These are phyloP conservation scores for Diorhabda sublineata DNA, from an alignment of 1,140 invertebrate species.

Conservation along the genomic window DNA sequence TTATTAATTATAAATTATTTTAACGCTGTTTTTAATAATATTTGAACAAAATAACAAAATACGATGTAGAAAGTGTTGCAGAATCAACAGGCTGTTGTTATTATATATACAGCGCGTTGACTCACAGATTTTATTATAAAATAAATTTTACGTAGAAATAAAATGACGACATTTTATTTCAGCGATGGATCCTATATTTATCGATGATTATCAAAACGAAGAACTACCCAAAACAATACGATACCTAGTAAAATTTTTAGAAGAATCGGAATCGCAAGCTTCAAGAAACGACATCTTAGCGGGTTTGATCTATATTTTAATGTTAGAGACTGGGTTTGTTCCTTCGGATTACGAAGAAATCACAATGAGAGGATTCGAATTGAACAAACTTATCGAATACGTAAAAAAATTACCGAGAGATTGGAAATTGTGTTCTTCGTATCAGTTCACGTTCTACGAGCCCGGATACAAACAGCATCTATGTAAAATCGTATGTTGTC, in stretches of 20 bases:
- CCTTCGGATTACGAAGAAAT: slow-evolving; percentile 24
- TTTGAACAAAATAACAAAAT: no score
- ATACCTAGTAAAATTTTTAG: slow-evolving; percentile 28
- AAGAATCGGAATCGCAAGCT: slow-evolving; percentile 12
- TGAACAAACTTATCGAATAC: slow-evolving; percentile 26
- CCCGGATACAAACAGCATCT: slow-evolving; percentile 20
- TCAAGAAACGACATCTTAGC: slow-evolving; percentile 37
- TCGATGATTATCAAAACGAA: slow-evolving; percentile 36
- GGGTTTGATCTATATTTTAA: slow-evolving; percentile 39
- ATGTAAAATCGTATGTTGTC: slow-evolving; percentile 29
- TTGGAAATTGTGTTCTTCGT: slow-evolving; percentile 28
- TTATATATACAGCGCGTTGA: slow-evolving; percentile 9
- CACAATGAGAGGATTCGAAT: slow-evolving; percentile 31
- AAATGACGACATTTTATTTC: slow-evolving; percentile 30
- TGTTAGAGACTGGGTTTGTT: slow-evolving; percentile 42
- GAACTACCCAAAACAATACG: slow-evolving; percentile 27
- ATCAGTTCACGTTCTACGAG: slow-evolving; percentile 29
- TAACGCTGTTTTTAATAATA: no score
- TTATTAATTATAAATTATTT: no score
- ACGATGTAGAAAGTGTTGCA: neutral
- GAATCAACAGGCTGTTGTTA: slow-evolving; percentile 37
- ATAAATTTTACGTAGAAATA: no score
- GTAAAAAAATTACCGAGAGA: slow-evolving; percentile 23
- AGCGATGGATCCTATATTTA: slow-evolving; percentile 37
- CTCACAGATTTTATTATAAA: slow-evolving; percentile 6